phyloP scores from a whole-genome alignment of 2,797 vertebrate species.

The Trematomus bernacchii region DNA sequence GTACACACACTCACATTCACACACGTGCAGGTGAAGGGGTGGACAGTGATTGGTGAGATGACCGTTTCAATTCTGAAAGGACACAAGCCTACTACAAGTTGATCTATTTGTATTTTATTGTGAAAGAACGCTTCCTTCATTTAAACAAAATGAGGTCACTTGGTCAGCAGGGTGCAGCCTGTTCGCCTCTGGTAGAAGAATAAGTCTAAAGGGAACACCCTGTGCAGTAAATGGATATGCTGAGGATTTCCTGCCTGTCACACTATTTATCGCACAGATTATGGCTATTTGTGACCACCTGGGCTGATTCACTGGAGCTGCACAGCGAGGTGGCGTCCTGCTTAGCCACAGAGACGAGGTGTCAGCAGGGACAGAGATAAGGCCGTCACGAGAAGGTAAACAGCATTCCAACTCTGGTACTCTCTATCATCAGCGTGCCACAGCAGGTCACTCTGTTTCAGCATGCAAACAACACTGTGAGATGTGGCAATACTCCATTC shows the following conservation, averaged over 20 bases:
- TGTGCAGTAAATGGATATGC: constrained; percentile 33
- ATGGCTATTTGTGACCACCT: constrained; percentile 51
- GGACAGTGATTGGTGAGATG: constrained; percentile 26
- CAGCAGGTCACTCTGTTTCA: constrained; percentile 63
- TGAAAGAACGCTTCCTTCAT: not conserved
- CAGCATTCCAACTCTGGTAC: constrained; percentile 64
- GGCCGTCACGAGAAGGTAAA: constrained; percentile 40
- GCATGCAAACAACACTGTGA: constrained; percentile 71
- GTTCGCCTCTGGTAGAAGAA: constrained; percentile 10
- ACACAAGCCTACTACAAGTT: not conserved
- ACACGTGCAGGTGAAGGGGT: constrained; percentile 41
- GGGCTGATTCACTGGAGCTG: constrained; percentile 28
- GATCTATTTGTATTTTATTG: not conserved
- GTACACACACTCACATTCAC: constrained; percentile 13
- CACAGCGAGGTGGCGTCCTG: constrained; percentile 23
- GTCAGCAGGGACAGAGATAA: constrained; percentile 50
- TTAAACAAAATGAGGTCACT: not conserved
- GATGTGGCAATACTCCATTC: constrained; percentile 22
- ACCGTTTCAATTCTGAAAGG: constrained; percentile 4
- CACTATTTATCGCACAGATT: constrained; percentile 57
- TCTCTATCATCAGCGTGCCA: constrained; percentile 49
- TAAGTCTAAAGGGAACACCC: constrained; percentile 3
- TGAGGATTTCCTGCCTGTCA: constrained; percentile 57
- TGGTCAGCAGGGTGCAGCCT: constrained; percentile 4
- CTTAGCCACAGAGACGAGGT: constrained; percentile 10